These are phyloP conservation scores for Eurois occulta DNA, from an alignment of 2,888 invertebrate species.

Conservation along the genomic window DNA sequence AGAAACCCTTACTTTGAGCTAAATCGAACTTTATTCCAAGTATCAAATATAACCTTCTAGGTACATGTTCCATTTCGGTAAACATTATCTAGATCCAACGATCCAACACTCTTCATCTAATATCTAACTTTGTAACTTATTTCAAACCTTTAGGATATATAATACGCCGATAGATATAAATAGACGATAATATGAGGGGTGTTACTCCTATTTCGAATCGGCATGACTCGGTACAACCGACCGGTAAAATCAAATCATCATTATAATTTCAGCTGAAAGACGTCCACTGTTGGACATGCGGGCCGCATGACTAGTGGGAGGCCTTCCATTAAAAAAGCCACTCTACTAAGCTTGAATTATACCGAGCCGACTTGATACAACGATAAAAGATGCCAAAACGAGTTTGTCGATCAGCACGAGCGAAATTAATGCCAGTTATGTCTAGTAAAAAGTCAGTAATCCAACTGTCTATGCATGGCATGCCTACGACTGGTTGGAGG, in stretches of 20 bases:
- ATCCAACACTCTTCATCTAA: slow-evolving; percentile 3
- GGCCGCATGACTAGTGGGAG: too few relatives aligned
- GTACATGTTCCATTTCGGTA: slow-evolving; percentile 32
- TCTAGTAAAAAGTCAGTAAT: background rate
- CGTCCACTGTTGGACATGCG: too few relatives aligned
- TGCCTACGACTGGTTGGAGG: too few relatives aligned
- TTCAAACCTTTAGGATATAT: background rate
- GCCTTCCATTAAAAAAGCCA: background rate
- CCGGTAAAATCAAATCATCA: background rate
- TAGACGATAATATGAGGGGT: background rate
- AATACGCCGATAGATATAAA: background rate
- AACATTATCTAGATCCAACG: slow-evolving; percentile 9
- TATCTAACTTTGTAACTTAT: slow-evolving; percentile 1
- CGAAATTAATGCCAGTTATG: background rate
- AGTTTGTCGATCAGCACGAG: background rate
- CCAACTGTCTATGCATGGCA: too few relatives aligned
- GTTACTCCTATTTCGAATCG: background rate
- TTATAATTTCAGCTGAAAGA: too few relatives aligned
- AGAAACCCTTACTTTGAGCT: background rate
- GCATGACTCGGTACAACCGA: background rate
- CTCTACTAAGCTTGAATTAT: background rate
- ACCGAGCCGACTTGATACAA: background rate
- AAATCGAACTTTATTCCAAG: slow-evolving; percentile 25
- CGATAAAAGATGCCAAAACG: background rate
- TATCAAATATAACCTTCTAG: slow-evolving; percentile 31